Conservation (phyloP, 2,888 invertebrate species). For the Tridacna gigas region DNA sequence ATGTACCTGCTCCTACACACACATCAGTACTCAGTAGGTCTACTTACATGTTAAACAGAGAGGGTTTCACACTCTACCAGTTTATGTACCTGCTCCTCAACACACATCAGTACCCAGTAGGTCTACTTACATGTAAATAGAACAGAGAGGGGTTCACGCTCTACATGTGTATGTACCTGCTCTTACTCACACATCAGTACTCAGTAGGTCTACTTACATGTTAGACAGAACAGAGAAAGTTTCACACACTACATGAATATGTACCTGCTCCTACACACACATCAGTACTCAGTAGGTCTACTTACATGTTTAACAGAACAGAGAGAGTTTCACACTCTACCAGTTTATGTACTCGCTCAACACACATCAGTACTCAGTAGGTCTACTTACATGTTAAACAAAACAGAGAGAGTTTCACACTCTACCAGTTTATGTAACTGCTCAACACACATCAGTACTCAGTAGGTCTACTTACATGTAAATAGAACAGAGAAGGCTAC, state of each 20-base stretch:
- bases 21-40: conserved; percentile 18
- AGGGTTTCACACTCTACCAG: conserved; percentile 32
- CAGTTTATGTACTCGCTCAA: conserved; percentile 28
- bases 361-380: conserved; percentile 26
- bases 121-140: conserved; percentile 34
- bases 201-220: conserved; percentile 1
- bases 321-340: conserved; percentile 27
- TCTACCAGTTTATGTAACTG: conserved; percentile 13
- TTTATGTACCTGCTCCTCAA: conserved; percentile 20
- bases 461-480: conserved; percentile 33
- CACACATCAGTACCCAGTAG: conserved; percentile 26
- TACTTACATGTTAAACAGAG: not conserved
- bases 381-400: not conserved
- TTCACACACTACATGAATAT: conserved; percentile 30
- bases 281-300: conserved; percentile 18
- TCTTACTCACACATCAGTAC: conserved; percentile 32
- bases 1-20: conserved; percentile 26
- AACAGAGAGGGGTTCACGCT: conserved; percentile 31
- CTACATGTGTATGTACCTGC: conserved; percentile 25
- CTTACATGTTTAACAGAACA: conserved; percentile 34
- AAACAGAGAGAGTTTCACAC: conserved; percentile 24
- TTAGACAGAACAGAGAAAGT: conserved; percentile 1
- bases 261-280: conserved; percentile 25
- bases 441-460: conserved; percentile 29
- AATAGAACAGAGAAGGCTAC: conserved; percentile 26